A percentile compares a stretch with the other conserved stretches of the same genome.
These are phyloP conservation scores for Cephus cinctus DNA, from an alignment of 1,140 invertebrate genomes.

Conservation along the genomic window DNA sequence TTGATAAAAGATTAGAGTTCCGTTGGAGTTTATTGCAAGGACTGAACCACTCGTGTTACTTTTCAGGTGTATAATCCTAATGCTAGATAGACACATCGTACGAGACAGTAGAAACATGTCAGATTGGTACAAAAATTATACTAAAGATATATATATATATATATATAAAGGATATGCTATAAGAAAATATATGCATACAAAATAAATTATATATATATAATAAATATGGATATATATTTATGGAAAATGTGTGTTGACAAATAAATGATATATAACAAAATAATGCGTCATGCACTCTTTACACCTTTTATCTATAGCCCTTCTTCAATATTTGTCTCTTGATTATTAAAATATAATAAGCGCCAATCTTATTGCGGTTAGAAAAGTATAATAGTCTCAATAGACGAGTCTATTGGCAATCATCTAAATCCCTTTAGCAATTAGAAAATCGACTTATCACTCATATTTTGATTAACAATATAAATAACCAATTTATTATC, in stretches of 20 bases:
- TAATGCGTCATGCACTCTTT: neutral
- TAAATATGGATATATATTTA: constrained; percentile 47
- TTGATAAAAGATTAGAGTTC: too few relatives aligned
- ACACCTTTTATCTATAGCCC: neutral
- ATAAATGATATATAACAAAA: constrained; percentile 41
- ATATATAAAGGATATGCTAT: constrained; percentile 14
- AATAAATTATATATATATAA: constrained; percentile 27
- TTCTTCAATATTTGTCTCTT: neutral
- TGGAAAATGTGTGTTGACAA: constrained; percentile 46
- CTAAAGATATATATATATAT: constrained; percentile 19
- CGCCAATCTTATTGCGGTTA: too few relatives aligned
- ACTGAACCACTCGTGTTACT: too few relatives aligned
- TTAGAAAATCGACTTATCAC: neutral
- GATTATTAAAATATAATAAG: too few relatives aligned
- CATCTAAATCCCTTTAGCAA: neutral
- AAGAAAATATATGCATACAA: constrained; percentile 26
- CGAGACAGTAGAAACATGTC: constrained; percentile 20
- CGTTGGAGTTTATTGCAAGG: too few relatives aligned
- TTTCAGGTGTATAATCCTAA: too few relatives aligned
- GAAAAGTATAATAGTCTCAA: too few relatives aligned
- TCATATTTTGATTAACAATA: too few relatives aligned
- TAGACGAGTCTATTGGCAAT: neutral
- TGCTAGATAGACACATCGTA: too few relatives aligned
- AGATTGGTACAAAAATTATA: constrained; percentile 33
- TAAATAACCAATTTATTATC: too few relatives aligned